A percentile compares a stretch with the other conserved stretches of the same genome.
phyloP scores from a whole-genome alignment of 2,113 vertebrate species.

The Piprites chloris region DNA sequence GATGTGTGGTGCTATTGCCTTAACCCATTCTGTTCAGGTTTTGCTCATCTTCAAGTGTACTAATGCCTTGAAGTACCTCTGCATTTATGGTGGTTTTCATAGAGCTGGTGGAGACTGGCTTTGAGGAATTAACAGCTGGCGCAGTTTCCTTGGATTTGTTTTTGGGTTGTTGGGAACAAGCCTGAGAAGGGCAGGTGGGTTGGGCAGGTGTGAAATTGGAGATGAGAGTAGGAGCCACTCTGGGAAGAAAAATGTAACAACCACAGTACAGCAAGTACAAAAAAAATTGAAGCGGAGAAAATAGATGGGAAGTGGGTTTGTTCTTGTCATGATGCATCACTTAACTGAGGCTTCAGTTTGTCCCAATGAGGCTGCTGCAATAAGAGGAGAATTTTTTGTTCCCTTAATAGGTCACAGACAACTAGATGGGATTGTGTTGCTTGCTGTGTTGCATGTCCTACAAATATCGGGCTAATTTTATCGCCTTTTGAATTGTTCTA shows the following conservation, averaged over 20 bases:
- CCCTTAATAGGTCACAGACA: background rate
- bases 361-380: background rate
- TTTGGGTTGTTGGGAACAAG: background rate
- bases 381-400: background rate
- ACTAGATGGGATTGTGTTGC: background rate
- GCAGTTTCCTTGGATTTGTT: background rate
- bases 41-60: too few relatives aligned
- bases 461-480: background rate
- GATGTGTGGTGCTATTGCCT: background rate
- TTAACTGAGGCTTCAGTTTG: background rate
- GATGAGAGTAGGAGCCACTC: background rate
- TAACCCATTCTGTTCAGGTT: background rate
- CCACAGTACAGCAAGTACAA: background rate
- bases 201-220: background rate
- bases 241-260: background rate
- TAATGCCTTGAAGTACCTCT: background rate
- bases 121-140: background rate
- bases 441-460: background rate
- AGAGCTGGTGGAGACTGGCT: background rate
- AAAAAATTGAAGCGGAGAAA: background rate
- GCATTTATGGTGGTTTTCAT: background rate
- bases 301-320: background rate
- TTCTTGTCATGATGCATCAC: background rate
- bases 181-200: background rate
- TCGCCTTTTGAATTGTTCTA: background rate